Evolutionary conservation across 2,113 vertebrate species (phyloP).

Genomic region (Sebastes fasciatus): DNA sequence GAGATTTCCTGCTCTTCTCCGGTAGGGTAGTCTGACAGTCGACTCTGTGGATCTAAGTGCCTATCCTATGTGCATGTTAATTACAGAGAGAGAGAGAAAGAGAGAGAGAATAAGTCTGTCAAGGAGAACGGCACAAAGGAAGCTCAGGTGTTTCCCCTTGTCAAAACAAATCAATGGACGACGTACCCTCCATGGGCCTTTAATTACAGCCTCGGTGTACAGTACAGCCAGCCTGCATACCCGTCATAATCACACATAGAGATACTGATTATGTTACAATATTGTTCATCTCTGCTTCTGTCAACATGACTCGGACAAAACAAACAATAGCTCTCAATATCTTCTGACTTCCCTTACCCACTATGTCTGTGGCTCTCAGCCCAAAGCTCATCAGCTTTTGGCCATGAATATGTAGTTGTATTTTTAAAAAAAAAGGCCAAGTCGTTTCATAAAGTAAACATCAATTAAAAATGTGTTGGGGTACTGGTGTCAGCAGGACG

Average conservation of each 20-base stretch:
- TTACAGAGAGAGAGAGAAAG: slow-evolving; percentile 34
- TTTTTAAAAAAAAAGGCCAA: neutral
- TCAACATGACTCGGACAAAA: neutral
- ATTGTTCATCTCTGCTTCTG: neutral
- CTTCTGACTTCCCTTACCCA: no score
- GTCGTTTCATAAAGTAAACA: neutral
- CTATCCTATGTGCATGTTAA: slow-evolving; percentile 76
- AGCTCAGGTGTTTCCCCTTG: slow-evolving; percentile 66
- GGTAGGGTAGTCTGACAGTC: slow-evolving; percentile 67
- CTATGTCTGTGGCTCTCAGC: slow-evolving; percentile 4
- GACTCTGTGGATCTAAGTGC: slow-evolving; percentile 59
- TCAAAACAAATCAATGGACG: slow-evolving; percentile 64
- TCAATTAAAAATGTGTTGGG: neutral
- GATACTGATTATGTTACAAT: neutral
- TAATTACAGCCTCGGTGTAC: slow-evolving; percentile 28
- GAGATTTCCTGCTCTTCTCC: slow-evolving; percentile 61
- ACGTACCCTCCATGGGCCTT: slow-evolving; percentile 5
- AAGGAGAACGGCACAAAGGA: slow-evolving; percentile 59
- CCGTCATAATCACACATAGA: neutral
- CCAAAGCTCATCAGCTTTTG: neutral
- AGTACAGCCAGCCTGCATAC: neutral
- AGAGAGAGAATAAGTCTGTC: slow-evolving; percentile 20
- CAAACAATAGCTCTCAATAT: neutral
- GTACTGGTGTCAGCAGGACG: neutral
- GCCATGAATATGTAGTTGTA: neutral